These are phyloP conservation scores for Peromyscus attwateri DNA, from an alignment of 2,797 vertebrate genomes.

Conservation along the genomic window DNA sequence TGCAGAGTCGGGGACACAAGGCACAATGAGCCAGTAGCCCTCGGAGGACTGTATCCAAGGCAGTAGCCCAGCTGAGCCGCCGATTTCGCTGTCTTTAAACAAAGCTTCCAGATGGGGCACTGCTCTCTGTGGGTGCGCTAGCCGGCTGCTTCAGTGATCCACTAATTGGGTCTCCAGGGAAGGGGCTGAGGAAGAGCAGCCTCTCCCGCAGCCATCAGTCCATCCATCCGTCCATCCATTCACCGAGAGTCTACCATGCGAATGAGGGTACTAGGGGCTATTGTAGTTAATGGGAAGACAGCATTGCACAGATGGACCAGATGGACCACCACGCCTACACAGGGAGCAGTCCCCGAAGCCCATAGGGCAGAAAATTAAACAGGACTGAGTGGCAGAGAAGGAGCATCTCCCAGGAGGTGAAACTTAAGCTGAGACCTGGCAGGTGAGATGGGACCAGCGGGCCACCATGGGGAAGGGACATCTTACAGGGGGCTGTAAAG, in stretches of 20 bases:
- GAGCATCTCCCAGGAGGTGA: background rate
- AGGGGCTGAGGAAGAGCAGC: background rate
- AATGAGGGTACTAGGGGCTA: background rate
- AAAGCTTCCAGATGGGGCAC: conserved; percentile 70
- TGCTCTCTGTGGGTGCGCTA: background rate
- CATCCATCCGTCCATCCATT: background rate
- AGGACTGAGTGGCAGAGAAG: background rate
- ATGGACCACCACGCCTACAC: background rate
- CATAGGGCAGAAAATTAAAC: background rate
- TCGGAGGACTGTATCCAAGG: background rate
- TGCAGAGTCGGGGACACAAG: background rate
- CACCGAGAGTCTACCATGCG: background rate
- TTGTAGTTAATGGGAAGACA: background rate
- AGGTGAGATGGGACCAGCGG: background rate
- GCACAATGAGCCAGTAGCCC: background rate
- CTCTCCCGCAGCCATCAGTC: background rate
- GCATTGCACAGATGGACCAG: background rate
- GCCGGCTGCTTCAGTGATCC: background rate
- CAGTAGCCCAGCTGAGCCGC: background rate
- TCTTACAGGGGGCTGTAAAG: background rate
- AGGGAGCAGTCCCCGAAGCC: background rate
- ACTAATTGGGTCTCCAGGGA: conserved; percentile 65
- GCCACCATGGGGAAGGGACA: background rate
- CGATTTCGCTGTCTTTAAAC: conserved; percentile 42
- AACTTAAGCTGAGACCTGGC: background rate